Evolutionary conservation across 2,888 invertebrate genomes (phyloP).

Genomic region (Andrena trimmerana): DNA sequence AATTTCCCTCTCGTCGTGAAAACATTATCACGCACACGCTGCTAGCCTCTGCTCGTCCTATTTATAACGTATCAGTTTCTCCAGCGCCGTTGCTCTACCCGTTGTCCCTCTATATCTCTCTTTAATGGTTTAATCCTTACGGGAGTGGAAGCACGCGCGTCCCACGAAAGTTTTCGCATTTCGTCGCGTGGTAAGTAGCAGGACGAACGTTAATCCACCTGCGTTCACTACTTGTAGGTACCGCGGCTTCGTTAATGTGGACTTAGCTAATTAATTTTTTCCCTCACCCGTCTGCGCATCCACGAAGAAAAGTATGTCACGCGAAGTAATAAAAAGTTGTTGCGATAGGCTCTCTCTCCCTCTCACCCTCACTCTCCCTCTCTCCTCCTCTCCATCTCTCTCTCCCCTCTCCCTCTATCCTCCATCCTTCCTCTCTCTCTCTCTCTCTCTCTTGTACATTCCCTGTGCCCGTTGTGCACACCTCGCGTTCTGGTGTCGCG

Average conservation of each 20-base stretch:
- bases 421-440: not conserved
- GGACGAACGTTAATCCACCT: conserved; percentile 41
- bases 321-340: conserved; percentile 52
- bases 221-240: conserved; percentile 10
- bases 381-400: not conserved
- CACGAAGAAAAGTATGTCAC: conserved; percentile 52
- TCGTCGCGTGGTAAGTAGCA: not conserved
- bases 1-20: conserved; percentile 67
- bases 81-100: conserved; percentile 13
- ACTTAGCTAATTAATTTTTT: conserved; percentile 57
- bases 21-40: conserved; percentile 53
- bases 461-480: no score
- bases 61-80: conserved; percentile 62
- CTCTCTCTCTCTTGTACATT: not conserved
- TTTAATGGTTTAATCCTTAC: conserved; percentile 44
- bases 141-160: not conserved
- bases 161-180: conserved; percentile 42
- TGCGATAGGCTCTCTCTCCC: conserved; percentile 24
- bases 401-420: no score
- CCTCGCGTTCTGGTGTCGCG: not conserved
- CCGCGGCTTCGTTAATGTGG: conserved; percentile 49
- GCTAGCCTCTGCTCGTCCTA: conserved; percentile 41
- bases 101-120: conserved; percentile 36
- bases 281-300: conserved; percentile 20
- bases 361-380: not conserved